Percentiles rank a stretch among this genome's conserved stretches.
phyloP scores from a whole-genome alignment of 64 coral and sea anemone species.

The Dendronephthya gigantea region DNA sequence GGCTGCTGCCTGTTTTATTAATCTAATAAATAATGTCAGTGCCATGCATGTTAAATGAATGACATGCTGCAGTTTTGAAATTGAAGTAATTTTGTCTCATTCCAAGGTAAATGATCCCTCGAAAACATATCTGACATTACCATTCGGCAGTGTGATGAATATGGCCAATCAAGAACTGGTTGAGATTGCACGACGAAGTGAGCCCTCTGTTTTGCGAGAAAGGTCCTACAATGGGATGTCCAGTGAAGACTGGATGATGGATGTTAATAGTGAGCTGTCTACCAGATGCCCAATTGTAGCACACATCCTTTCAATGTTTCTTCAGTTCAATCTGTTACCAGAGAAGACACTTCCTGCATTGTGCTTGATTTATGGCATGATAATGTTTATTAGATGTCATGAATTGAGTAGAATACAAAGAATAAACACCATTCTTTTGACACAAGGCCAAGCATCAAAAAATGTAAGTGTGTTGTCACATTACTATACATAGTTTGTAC shows the following conservation, averaged over 20 bases:
- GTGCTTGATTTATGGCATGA: background rate
- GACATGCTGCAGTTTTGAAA: background rate
- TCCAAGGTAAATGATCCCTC: background rate
- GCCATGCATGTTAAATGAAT: background rate
- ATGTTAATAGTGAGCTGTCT: background rate
- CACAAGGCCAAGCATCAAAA: constrained; percentile 52
- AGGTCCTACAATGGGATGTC: background rate
- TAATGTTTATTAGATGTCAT: constrained; percentile 19
- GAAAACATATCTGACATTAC: background rate
- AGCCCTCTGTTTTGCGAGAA: background rate
- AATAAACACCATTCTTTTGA: constrained; percentile 47
- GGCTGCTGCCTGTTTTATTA: too few species aligned
- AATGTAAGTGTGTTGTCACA: constrained; percentile 26
- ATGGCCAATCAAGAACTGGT: background rate
- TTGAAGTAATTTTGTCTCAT: background rate
- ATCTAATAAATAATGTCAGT: too few species aligned
- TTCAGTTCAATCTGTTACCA: background rate
- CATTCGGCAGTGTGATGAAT: background rate
- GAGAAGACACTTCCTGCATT: background rate
- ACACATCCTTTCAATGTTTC: background rate
- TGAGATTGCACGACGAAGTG: background rate
- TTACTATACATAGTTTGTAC: background rate
- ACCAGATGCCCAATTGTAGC: background rate
- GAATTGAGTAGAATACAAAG: too few species aligned
- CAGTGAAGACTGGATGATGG: too few species aligned